These are phyloP conservation scores for Gavialis gangeticus DNA, from an alignment of 2,113 vertebrate species.

Conservation along the genomic window DNA sequence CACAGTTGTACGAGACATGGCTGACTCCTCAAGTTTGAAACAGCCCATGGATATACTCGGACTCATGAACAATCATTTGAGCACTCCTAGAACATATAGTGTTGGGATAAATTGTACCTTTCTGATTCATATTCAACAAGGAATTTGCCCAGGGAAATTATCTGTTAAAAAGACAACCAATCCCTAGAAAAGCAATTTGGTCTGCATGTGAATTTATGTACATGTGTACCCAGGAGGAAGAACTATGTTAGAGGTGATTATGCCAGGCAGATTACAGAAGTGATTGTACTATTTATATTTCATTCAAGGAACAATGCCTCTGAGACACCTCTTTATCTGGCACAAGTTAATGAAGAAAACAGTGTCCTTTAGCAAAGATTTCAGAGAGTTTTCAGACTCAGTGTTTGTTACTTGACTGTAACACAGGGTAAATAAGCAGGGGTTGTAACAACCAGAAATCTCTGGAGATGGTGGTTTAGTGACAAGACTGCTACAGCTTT, in stretches of 20 bases:
- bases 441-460: background rate
- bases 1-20: rapidly evolving
- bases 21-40: background rate
- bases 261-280: background rate
- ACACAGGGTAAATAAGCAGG: background rate
- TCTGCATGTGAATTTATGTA: background rate
- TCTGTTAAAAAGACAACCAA: background rate
- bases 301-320: background rate
- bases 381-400: background rate
- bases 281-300: constrained; percentile 9
- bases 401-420: background rate
- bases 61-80: background rate
- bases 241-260: background rate
- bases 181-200: background rate
- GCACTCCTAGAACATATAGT: rapidly evolving
- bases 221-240: constrained; percentile 6
- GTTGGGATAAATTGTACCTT: background rate
- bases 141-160: background rate
- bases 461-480: background rate
- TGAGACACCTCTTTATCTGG: background rate
- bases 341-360: background rate
- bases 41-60: background rate
- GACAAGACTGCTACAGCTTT: background rate
- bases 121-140: background rate
- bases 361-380: background rate